Base-by-base conservation (phyloP, 2,113 vertebrate species). In the Climacteris rufus region DNA sequence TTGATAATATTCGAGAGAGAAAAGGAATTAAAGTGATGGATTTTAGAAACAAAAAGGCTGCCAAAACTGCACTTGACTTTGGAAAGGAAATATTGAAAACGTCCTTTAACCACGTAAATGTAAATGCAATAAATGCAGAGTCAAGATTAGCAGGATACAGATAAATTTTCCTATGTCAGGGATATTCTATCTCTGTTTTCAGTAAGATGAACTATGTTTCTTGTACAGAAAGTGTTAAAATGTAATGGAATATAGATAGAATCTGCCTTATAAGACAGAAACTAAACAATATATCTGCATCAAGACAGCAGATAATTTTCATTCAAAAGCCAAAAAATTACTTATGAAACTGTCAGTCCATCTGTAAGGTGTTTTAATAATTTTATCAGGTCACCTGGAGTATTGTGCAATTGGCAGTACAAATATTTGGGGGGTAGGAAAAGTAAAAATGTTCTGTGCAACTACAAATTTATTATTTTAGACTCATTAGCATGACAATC, bases 291-390 rank as follows among this genome's bases (percentile, higher is more conserved):
- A 13, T 3, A 69, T 49, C 44, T 77, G 13, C 25, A 69, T 30
- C 40, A 77, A 89, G 40, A 76, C 5, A 86, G 37, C 15, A 35
- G 4, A 7, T 7, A 42, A 77, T 81, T 74, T 83, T 71, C 35
- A 76, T 39, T 7, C 9, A 44, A 74, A 19, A 37, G 65, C 12
- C 17, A 65, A 57, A 77, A 90, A 61, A 53, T 45, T 72, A 80
- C 11, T 69, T 40, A 37, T 0, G 0, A 90, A 90, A 63, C 2
- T 52, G 1, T 19, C 80, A 81, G 6, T 49, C 12, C 3, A 18
- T n/a, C 54, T 72, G 3, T 66, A 86, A 86, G 8, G 2, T 54
- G 18, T 60, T 8, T 70, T 25, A 89, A 70, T 39, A 74, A 74
- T 47, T 78, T 74, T 61, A 65, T 40, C 47, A 77, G 15, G 10